A percentile compares a stretch with the other conserved stretches of the same genome.
Evolutionary conservation across 35 echinoderm and acorn worm genomes (phyloP).

Genomic region (Holothuria glaberrima): DNA sequence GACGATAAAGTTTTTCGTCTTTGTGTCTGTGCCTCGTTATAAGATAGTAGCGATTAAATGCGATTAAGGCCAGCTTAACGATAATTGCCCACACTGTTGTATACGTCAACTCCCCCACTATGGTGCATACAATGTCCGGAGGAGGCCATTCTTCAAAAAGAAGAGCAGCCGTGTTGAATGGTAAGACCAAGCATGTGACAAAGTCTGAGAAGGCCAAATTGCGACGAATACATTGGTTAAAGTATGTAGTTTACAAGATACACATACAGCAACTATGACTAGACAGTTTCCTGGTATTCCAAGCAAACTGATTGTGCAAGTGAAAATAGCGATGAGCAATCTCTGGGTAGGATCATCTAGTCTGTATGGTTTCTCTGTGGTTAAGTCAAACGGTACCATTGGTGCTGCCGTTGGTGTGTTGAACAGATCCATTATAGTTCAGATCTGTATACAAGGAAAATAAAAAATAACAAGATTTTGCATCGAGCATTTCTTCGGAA

Average conservation of each 20-base stretch:
- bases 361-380: background rate
- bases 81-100: background rate
- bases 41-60: background rate
- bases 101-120: background rate
- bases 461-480: too few species aligned
- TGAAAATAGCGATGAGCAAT: conserved; percentile 52
- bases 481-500: too few species aligned
- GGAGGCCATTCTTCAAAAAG: conserved; percentile 34
- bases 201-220: conserved; percentile 69
- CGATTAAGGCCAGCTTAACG: background rate
- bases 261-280: conserved; percentile 11
- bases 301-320: conserved; percentile 30
- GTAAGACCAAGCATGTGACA: conserved; percentile 2
- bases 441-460: too few species aligned
- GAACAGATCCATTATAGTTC: too few species aligned
- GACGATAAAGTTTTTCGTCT: background rate
- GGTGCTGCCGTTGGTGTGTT: too few species aligned
- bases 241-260: conserved; percentile 41
- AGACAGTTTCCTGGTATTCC: conserved; percentile 69
- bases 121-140: conserved; percentile 15
- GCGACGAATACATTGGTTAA: conserved; percentile 67
- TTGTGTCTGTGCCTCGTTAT: background rate
- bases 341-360: conserved; percentile 53
- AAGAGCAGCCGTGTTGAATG: conserved; percentile 40
- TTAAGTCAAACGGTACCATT: too few species aligned